A percentile compares a stretch with the other conserved stretches of the same genome.
Conservation (phyloP, 1,140 invertebrate species). For the Hermatobates lingyangjiaoensis region DNA sequence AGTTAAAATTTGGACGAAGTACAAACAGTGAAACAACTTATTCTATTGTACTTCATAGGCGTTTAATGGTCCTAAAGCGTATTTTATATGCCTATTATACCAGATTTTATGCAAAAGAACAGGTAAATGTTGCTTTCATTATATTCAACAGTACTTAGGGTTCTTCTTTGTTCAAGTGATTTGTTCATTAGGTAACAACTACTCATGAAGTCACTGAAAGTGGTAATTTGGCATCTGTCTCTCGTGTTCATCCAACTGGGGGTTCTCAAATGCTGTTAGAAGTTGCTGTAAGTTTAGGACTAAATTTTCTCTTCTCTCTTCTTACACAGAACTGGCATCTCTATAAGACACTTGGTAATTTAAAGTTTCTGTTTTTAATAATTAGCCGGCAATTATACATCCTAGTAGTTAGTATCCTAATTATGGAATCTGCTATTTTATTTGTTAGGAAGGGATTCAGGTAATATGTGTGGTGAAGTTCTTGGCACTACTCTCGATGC, state of each 20-base stretch:
- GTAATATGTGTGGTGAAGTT: constrained; percentile 34
- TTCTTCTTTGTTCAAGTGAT: neutral
- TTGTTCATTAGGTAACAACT: neutral
- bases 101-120: constrained; percentile 33
- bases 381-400: neutral
- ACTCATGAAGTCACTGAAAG: neutral
- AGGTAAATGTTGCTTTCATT: too few relatives aligned
- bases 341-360: constrained; percentile 9
- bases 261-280: constrained; percentile 40
- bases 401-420: neutral
- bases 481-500: constrained; percentile 35
- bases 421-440: neutral
- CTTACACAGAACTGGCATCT: constrained; percentile 37
- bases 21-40: constrained; percentile 35
- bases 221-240: neutral
- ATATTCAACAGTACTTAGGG: too few relatives aligned
- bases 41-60: constrained; percentile 31
- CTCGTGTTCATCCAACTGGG: constrained; percentile 7
- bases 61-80: constrained; percentile 36
- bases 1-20: constrained; percentile 32
- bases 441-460: neutral
- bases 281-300: constrained; percentile 40
- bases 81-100: constrained; percentile 35
- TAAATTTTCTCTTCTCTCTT: constrained; percentile 38
- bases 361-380: neutral